Evolutionary conservation across 1,140 invertebrate species (phyloP).

Genomic region (Uloborus diversus): DNA sequence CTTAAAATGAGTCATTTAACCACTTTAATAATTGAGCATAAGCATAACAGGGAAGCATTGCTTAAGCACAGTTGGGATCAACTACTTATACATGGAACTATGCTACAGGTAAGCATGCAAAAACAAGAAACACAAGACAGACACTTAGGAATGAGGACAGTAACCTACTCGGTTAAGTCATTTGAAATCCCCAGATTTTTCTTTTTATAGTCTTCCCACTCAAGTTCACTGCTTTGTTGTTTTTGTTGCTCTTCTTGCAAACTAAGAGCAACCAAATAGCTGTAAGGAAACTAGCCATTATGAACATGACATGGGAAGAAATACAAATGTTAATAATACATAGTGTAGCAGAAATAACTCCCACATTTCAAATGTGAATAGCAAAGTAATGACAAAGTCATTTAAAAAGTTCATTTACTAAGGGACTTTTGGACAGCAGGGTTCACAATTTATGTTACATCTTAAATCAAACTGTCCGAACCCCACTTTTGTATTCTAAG

Average conservation of each 20-base stretch:
- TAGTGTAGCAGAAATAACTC: no score
- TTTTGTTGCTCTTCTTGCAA: conserved; percentile 67
- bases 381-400: no score
- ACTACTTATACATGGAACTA: not conserved
- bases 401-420: no score
- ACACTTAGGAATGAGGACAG: not conserved
- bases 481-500: no score
- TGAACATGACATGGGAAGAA: not conserved
- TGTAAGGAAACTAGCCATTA: conserved; percentile 56
- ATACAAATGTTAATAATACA: no score
- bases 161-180: conserved; percentile 64
- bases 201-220: conserved; percentile 62
- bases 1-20: not conserved
- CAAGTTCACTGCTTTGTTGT: conserved; percentile 61
- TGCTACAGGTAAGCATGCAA: not conserved
- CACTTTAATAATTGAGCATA: not conserved
- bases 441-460: no score
- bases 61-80: not conserved
- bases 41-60: not conserved
- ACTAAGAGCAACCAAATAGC: conserved; percentile 68
- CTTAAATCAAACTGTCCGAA: no score
- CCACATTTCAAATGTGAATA: no score
- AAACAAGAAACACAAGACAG: not conserved
- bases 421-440: no score
- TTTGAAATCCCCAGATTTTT: conserved; percentile 59